Conservation (phyloP, 1,140 invertebrate species). For the Pseudomyrmex cubaensis region DNA sequence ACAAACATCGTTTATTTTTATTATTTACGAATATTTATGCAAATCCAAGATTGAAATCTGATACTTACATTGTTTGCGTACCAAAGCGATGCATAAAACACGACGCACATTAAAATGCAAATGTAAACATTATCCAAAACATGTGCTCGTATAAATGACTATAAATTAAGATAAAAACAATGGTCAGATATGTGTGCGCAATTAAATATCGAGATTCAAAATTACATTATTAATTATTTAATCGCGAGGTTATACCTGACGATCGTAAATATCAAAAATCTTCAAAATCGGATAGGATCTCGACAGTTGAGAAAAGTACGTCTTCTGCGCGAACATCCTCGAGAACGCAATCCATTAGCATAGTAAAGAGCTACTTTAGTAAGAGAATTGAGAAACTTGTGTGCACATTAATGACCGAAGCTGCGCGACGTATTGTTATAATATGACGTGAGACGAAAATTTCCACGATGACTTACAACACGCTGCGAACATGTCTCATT, state of each 20-base stretch:
- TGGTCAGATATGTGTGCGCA: not conserved
- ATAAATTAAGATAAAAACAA: constrained; percentile 4
- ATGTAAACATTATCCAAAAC: constrained; percentile 79
- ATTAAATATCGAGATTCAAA: not conserved
- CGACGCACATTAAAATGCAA: constrained; percentile 78
- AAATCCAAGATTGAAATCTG: not conserved
- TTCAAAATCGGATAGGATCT: constrained; percentile 75
- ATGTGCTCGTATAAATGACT: constrained; percentile 80
- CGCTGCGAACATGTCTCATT: constrained; percentile 31
- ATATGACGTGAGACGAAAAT: constrained; percentile 47
- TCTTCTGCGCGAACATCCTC: constrained; percentile 74
- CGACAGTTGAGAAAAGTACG: constrained; percentile 67
- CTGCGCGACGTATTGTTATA: not conserved
- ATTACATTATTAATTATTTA: too few species aligned
- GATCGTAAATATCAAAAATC: constrained; percentile 76
- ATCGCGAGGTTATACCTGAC: constrained; percentile 69
- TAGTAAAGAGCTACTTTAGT: constrained; percentile 8
- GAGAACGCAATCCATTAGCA: constrained; percentile 65
- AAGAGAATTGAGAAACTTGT: constrained; percentile 16
- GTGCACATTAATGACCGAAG: not conserved
- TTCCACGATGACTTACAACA: not conserved
- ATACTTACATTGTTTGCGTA: constrained; percentile 80
- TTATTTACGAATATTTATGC: too few species aligned
- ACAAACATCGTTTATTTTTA: too few species aligned
- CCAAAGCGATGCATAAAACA: constrained; percentile 80